Conservation (phyloP, 2,888 invertebrate genomes). For the Drepanosiphum platanoidis region DNA sequence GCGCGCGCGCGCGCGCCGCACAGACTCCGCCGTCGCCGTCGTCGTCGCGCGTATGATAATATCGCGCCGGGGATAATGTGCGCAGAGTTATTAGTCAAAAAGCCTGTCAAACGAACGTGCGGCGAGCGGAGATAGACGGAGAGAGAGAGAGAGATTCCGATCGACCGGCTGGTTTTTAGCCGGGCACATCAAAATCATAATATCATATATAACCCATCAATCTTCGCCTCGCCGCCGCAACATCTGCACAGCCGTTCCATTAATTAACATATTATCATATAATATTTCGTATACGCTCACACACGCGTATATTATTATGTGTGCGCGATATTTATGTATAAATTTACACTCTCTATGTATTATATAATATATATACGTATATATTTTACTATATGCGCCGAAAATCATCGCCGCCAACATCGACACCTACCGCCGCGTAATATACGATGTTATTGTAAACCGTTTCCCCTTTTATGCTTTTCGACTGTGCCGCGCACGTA, state of each 20-base stretch:
- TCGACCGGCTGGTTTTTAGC: slow-evolving; percentile 57
- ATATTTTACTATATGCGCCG: too few relatives aligned
- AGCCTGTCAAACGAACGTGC: slow-evolving; percentile 48
- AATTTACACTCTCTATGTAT: background rate
- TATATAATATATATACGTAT: too few relatives aligned
- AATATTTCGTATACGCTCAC: slow-evolving; percentile 23
- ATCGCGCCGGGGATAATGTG: slow-evolving; percentile 23
- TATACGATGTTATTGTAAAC: slow-evolving; percentile 9
- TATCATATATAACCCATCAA: slow-evolving; percentile 54
- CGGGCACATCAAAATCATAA: slow-evolving; percentile 55
- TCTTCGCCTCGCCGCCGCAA: slow-evolving; percentile 42
- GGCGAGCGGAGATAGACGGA: background rate
- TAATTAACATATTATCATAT: slow-evolving; percentile 62
- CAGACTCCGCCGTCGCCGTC: too few relatives aligned
- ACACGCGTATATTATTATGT: background rate
- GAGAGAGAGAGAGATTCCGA: background rate
- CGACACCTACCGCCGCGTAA: background rate
- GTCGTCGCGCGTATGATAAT: background rate
- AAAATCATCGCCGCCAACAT: background rate
- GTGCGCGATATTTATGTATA: slow-evolving; percentile 1
- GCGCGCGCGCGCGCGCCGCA: background rate
- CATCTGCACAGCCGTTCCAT: slow-evolving; percentile 58
- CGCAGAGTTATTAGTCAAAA: slow-evolving; percentile 59
- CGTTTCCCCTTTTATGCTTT: slow-evolving; percentile 36
- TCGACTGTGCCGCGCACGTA: background rate